Conservation (phyloP, 2,113 vertebrate genomes). For the Triplophysa dalaica region DNA sequence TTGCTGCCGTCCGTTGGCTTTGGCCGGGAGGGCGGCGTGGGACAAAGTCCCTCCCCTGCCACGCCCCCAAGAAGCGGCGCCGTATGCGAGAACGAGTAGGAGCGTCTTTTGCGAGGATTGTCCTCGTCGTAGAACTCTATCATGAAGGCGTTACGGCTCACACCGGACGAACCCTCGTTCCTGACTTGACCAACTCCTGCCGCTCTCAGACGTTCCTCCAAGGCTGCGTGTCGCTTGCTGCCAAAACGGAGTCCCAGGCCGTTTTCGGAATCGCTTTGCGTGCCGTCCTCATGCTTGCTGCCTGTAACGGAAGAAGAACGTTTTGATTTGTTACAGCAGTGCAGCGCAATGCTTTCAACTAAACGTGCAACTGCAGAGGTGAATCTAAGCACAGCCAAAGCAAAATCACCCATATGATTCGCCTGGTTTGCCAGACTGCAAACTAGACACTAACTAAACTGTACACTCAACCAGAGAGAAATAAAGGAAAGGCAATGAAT, state of each 20-base stretch:
- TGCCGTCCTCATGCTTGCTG: conserved; percentile 97
- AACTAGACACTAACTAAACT: not conserved
- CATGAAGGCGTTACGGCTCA: conserved; percentile 87
- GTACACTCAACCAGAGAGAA: not conserved
- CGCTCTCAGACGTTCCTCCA: conserved; percentile 86
- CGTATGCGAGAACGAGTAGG: conserved; percentile 91
- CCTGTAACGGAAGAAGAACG: conserved; percentile 69
- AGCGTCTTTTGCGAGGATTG: conserved; percentile 88
- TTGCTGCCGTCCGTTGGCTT: conserved; percentile 79
- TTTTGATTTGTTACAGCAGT: conserved; percentile 3
- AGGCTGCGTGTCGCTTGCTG: conserved; percentile 78
- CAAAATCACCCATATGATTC: conserved; percentile 6
- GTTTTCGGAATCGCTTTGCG: conserved; percentile 97
- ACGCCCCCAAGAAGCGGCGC: conserved; percentile 69
- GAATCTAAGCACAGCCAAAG: conserved; percentile 24
- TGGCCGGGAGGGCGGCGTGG: conserved; percentile 78
- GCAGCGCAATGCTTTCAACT: not conserved
- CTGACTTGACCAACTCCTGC: conserved; percentile 74
- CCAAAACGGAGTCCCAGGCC: conserved; percentile 83
- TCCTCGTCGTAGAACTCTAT: conserved; percentile 94
- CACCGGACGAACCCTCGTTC: conserved; percentile 58
- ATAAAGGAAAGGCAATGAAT: conserved; percentile 19
- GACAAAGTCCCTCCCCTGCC: conserved; percentile 79
- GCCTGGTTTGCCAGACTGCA: conserved; percentile 10
- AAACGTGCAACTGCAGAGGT: not conserved